Base-by-base conservation (phyloP, 2,888 invertebrate genomes). In the Diarsia mendica region DNA sequence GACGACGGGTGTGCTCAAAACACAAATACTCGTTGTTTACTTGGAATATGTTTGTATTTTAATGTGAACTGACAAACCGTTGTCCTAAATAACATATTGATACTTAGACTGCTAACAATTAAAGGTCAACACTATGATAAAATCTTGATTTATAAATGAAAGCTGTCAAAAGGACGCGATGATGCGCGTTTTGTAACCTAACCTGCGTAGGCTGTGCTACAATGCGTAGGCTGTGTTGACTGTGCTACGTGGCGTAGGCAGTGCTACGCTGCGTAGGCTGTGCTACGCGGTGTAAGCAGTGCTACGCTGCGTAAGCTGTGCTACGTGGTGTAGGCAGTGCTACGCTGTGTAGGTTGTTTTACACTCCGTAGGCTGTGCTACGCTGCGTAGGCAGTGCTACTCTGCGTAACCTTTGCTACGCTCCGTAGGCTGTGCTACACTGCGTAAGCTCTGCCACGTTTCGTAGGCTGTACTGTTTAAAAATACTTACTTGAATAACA, bases 321-420 rank as follows among this genome's bases (percentile, higher is more conserved):
- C 44, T 75, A 77, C 39, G 39, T 9, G 75, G 15, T 51, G 51
- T 63, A 74, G 75, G 10, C 48, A 10, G 10, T 67, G 28, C 48
- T 49, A 70, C 2, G 39, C 5, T 39, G 15, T 1, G 10, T 61
- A 46, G 18, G 15, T 13, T 65, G 61, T 70, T 4, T 6, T 28
- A 44, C 23, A 28, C 6, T 58, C 2, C 28, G 58, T 15, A 61
- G n/a, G 60, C 33, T 33, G 1, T 49, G 23, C 51, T 51, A 75
- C 28, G 9, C 48, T 39, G 6, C 10, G 18, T 9, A 11, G 1
- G 1, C 20, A 3, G 1, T 23, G n/a, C 28, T 28, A 28, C 18
- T 0, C 8, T 67, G 20, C 60, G 20, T 39, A 61, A 18, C 9
- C 3, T 33, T 1, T 18, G 28, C 44, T 75, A 77, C 39, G 39